Percentiles rank a stretch among this genome's conserved stretches.
Conservation (phyloP, 2,113 vertebrate genomes). For the Gadus macrocephalus region DNA sequence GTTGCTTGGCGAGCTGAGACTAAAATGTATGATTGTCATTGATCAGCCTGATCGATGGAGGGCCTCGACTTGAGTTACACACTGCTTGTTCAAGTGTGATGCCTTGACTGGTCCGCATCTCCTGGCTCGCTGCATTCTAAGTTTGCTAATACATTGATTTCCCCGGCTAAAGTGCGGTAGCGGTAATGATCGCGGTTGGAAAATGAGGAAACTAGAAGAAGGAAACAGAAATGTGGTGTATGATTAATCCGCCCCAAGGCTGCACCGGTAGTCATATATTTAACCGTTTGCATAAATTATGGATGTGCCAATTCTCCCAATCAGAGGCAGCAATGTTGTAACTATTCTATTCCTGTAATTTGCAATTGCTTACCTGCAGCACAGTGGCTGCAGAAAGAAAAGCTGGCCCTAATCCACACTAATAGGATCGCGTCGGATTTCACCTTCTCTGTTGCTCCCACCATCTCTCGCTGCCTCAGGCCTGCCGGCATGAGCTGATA, state of each 20-base stretch:
- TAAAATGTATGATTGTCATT: constrained; percentile 46
- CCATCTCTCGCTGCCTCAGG: constrained; percentile 58
- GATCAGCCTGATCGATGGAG: constrained; percentile 38
- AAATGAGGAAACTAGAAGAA: constrained; percentile 4
- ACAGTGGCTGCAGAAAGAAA: constrained; percentile 57
- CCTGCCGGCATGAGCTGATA: constrained; percentile 73
- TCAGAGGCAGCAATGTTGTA: constrained; percentile 47
- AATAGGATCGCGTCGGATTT: constrained; percentile 81
- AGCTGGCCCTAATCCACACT: constrained; percentile 70
- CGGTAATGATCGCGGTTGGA: constrained; percentile 29
- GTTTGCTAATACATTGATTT: constrained; percentile 30
- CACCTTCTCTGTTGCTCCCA: constrained; percentile 67
- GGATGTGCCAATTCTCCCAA: not conserved
- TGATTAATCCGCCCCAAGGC: not conserved
- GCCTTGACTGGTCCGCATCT: not conserved
- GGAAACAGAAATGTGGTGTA: too few species aligned
- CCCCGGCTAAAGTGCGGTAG: constrained; percentile 32
- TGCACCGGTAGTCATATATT: not conserved
- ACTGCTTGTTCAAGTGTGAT: constrained; percentile 14
- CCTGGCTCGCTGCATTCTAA: constrained; percentile 25
- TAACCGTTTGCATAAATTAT: not conserved
- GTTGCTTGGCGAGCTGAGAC: constrained; percentile 15
- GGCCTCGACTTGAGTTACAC: constrained; percentile 38
- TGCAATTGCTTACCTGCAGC: constrained; percentile 70
- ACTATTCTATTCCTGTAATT: constrained; percentile 50